Evolutionary conservation across 2,797 vertebrate genomes (phyloP), one percentile per base, ranked within the genome.

Genomic region (Oryzias sinensis): DNA sequence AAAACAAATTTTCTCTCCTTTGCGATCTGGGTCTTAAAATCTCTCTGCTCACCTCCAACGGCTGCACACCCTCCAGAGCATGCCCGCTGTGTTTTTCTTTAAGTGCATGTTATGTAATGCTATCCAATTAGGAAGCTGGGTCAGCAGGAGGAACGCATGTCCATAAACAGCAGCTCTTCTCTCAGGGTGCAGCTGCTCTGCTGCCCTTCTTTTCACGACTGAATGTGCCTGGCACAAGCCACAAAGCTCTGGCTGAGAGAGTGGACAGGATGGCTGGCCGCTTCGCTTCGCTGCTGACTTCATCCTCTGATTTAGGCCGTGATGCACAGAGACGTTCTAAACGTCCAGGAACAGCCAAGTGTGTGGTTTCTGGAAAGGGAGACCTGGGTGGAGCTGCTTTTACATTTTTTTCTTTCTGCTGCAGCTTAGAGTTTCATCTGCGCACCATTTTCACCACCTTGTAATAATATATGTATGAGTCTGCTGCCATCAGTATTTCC

Each of bases 321-420:
- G 61, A 74, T 76, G 77, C 66, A 79, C 81, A 84, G 69, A 79
- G 79, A 80, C 37, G 56, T 50, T 65, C 68, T 25, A 86, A 80
- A 85, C 79, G 81, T 11, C 67, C 57, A 42, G 16, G 9, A 13
- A 50, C 24, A 68, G 64, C 44, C 55, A 50, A 59, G 52, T 14
- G 52, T 56, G 74, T 73, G 79, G 79, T 57, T 64, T 61, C 15
- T 22, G 8, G 47, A 49, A 20, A 52, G 40, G 44, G 41, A 70
- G 24, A 43, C 56, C 37, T 62, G 54, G 15, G 48, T 61, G 29
- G 13, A 14, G 20, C 16, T 53, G 29, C 25, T 54, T 17, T 43
- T 48, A 1, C 49, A 57, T 33, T 27, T 6, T 33, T 33, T 33
- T 33, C 8, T 33, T 33, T 3, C 9, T 11, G 33, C 9, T 33